Conservation (phyloP, 2,888 invertebrate species). For the Eledone cirrhosa region DNA sequence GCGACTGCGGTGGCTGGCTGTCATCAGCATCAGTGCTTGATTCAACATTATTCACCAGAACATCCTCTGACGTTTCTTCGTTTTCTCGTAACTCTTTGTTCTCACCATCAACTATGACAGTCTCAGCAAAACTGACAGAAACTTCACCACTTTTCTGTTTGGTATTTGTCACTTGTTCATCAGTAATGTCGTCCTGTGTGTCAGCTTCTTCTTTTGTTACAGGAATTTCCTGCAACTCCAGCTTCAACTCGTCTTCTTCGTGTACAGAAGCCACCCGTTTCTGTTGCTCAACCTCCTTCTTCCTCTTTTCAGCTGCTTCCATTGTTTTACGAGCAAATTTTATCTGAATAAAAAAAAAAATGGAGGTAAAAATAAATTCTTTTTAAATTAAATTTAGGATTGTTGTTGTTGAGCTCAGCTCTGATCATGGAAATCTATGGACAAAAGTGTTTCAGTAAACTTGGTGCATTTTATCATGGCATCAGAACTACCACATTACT, state of each 20-base stretch:
- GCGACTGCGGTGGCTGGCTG: constrained; percentile 12
- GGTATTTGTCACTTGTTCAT: constrained; percentile 9
- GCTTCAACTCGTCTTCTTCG: constrained; percentile 49
- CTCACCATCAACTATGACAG: constrained; percentile 28
- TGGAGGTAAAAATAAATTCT: neutral
- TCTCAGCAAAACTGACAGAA: neutral
- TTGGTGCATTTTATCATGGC: too few relatives aligned
- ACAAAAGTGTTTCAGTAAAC: too few relatives aligned
- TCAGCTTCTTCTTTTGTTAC: constrained; percentile 26
- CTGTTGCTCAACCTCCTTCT: constrained; percentile 48
- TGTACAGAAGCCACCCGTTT: constrained; percentile 41
- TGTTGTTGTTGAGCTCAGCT: too few relatives aligned
- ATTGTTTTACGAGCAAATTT: constrained; percentile 53
- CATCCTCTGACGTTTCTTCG: constrained; percentile 27
- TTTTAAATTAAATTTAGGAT: neutral
- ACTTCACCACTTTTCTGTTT: neutral
- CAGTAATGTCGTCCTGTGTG: constrained; percentile 4
- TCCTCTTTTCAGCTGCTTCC: constrained; percentile 47
- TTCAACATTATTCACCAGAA: neutral
- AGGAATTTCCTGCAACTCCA: constrained; percentile 48
- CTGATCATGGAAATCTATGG: too few relatives aligned
- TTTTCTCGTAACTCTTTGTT: constrained; percentile 31
- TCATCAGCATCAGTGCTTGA: neutral
- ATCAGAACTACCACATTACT: too few relatives aligned
- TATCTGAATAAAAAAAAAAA: constrained; percentile 43